Conservation (phyloP, 2,113 vertebrate species). For the Synodontis membranacea region DNA sequence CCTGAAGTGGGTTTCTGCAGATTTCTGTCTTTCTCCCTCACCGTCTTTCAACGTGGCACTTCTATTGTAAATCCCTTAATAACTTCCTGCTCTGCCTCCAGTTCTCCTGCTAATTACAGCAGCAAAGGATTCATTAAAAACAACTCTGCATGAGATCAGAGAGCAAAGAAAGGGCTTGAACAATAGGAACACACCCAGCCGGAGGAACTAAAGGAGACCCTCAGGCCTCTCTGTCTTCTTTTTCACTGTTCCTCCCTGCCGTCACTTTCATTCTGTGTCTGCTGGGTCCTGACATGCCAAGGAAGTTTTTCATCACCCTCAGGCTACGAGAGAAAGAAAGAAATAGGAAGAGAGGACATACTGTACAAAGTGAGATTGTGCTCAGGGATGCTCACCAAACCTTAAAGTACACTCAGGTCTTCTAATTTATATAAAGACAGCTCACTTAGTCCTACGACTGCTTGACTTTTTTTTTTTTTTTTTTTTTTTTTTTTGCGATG, state of each 20-base stretch:
- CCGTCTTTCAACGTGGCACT: background rate
- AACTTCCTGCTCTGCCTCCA: background rate
- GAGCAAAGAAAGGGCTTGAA: background rate
- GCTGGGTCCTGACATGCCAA: background rate
- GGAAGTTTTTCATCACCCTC: conserved; percentile 48
- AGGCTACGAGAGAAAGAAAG: conserved; percentile 41
- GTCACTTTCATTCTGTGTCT: background rate
- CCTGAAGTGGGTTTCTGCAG: background rate
- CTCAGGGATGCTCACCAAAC: background rate
- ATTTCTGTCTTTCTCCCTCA: background rate
- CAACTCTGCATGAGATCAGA: conserved; percentile 28
- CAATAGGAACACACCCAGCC: background rate
- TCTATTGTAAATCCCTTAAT: conserved; percentile 3
- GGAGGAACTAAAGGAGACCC: conserved; percentile 16
- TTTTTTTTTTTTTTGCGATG: background rate
- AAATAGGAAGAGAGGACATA: background rate
- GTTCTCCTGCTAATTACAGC: conserved; percentile 18
- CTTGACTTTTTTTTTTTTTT: too few relatives aligned
- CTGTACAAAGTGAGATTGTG: background rate
- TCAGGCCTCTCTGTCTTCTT: background rate
- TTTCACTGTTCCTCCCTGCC: conserved; percentile 5
- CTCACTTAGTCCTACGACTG: background rate
- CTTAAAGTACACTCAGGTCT: background rate
- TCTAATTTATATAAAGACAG: background rate
- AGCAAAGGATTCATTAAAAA: conserved; percentile 35